Evolutionary conservation across 2,113 vertebrate species (phyloP).

Genomic region (Carassius gibelio): DNA sequence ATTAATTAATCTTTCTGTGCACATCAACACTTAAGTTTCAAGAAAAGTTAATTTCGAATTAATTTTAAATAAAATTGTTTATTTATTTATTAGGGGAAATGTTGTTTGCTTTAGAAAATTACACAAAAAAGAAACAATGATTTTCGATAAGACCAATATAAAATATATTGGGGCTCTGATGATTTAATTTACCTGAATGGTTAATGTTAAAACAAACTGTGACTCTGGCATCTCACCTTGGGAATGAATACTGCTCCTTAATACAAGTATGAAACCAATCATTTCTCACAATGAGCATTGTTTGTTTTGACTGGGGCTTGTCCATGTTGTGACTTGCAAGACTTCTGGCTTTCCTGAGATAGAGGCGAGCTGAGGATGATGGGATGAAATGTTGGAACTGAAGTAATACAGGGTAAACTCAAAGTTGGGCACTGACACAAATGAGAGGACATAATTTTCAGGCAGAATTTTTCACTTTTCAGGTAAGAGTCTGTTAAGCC

Average conservation of each 20-base stretch:
- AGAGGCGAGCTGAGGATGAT: neutral
- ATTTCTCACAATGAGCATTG: slow-evolving; percentile 14
- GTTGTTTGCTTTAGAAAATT: too few relatives aligned
- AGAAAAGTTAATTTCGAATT: too few relatives aligned
- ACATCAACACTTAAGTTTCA: too few relatives aligned
- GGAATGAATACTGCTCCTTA: neutral
- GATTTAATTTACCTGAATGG: neutral
- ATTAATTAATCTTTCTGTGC: too few relatives aligned
- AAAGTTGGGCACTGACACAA: slow-evolving; percentile 11
- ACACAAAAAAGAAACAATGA: too few relatives aligned
- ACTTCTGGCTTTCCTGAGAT: neutral
- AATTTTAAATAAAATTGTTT: too few relatives aligned
- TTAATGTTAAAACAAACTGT: slow-evolving; percentile 36
- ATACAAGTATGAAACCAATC: slow-evolving; percentile 5
- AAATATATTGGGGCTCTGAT: neutral
- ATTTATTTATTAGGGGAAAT: too few relatives aligned
- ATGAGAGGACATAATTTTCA: neutral
- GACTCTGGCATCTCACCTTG: too few relatives aligned
- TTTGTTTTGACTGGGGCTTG: slow-evolving; percentile 45
- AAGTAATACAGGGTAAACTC: neutral
- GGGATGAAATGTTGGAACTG: neutral
- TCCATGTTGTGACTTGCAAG: slow-evolving; percentile 39
- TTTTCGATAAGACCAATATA: too few relatives aligned
- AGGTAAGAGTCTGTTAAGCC: slow-evolving; percentile 24
- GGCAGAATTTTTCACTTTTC: neutral